These are phyloP conservation scores for Microcebus griseorufus DNA, from an alignment of 2,113 vertebrate genomes.

Conservation along the genomic window DNA sequence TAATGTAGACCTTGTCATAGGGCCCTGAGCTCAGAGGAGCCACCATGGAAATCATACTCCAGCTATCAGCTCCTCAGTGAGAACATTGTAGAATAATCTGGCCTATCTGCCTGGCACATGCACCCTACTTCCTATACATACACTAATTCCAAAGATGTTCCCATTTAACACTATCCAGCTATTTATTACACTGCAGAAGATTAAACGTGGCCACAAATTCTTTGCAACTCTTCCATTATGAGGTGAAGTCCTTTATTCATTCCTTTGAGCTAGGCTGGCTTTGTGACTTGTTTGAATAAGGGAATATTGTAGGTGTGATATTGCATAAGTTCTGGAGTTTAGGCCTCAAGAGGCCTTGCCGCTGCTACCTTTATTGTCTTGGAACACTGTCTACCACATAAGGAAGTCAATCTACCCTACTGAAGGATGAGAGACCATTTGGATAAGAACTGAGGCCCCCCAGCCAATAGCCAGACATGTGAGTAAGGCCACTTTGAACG, in stretches of 20 bases:
- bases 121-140: background rate
- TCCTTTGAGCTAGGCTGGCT: background rate
- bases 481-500: background rate
- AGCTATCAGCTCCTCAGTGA: background rate
- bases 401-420: background rate
- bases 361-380: background rate
- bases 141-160: background rate
- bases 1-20: background rate
- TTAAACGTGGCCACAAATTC: background rate
- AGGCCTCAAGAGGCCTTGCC: background rate
- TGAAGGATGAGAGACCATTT: background rate
- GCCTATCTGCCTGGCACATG: background rate
- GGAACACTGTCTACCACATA: background rate
- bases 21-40: background rate
- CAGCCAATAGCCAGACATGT: background rate
- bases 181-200: background rate
- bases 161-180: background rate
- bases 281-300: constrained; percentile 17
- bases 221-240: background rate
- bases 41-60: background rate
- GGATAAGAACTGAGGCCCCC: background rate
- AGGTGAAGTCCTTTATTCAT: background rate
- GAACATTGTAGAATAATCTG: background rate
- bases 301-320: background rate
- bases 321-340: background rate